Percentiles rank a stretch among this genome's conserved stretches.
These are phyloP conservation scores for Alfaro cultratus DNA, from an alignment of 2,797 vertebrate genomes.

Conservation along the genomic window DNA sequence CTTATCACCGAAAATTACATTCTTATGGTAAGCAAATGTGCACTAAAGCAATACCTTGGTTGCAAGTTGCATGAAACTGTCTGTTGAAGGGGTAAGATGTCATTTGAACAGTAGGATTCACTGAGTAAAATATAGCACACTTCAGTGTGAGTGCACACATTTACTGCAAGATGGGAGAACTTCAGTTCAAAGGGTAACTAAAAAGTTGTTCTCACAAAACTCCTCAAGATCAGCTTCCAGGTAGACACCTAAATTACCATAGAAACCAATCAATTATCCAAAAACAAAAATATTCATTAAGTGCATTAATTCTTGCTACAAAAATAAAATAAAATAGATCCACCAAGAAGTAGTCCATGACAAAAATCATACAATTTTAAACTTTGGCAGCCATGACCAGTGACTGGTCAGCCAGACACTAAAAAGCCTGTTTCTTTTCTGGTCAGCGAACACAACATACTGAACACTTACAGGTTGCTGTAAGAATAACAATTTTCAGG, in stretches of 20 bases:
- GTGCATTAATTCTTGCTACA: slow-evolving; percentile 2
- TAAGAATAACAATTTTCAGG: neutral
- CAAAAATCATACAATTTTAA: neutral
- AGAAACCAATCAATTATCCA: slow-evolving; percentile 51
- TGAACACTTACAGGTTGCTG: neutral
- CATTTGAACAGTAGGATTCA: slow-evolving; percentile 65
- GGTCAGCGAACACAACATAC: neutral
- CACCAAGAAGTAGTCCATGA: neutral
- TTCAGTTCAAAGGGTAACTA: slow-evolving; percentile 62
- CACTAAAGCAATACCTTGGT: slow-evolving; percentile 76
- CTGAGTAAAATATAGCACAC: slow-evolving; percentile 58
- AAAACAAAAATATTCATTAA: slow-evolving; percentile 29
- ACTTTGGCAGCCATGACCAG: neutral
- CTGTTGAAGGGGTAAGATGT: slow-evolving; percentile 66
- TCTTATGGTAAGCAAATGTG: slow-evolving; percentile 84
- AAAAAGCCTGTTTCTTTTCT: neutral
- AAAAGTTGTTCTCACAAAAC: slow-evolving; percentile 64
- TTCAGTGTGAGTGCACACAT: slow-evolving; percentile 8
- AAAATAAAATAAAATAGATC: neutral
- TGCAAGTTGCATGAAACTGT: slow-evolving; percentile 76
- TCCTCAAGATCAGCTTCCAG: slow-evolving; percentile 68
- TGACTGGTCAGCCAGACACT: neutral
- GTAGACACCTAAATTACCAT: slow-evolving; percentile 56
- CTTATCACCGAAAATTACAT: slow-evolving; percentile 84
- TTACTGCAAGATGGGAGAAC: slow-evolving; percentile 22